phyloP scores from a whole-genome alignment of 2,797 vertebrate genomes.

The Xerus rutilus region DNA sequence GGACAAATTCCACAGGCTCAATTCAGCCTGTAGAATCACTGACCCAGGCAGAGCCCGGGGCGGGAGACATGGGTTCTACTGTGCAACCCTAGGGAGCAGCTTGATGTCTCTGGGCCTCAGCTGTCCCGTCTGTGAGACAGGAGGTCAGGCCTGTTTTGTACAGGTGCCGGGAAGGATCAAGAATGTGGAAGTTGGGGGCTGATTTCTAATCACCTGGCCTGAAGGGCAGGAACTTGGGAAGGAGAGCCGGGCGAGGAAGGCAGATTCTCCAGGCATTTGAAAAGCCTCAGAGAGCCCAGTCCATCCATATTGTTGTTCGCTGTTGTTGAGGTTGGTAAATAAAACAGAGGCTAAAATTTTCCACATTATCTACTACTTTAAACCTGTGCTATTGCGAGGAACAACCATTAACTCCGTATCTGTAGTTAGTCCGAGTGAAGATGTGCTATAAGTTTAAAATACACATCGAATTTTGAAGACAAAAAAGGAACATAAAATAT shows the following conservation, averaged over 20 bases:
- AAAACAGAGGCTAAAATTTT: too few species aligned
- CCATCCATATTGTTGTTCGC: accelerated
- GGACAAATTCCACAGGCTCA: not conserved
- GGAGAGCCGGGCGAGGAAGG: too few species aligned
- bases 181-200: not conserved
- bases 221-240: not conserved
- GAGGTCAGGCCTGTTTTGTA: accelerated
- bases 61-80: not conserved
- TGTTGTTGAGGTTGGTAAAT: not conserved
- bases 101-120: not conserved
- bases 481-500: not conserved
- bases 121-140: not conserved
- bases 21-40: not conserved
- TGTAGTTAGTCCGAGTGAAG: accelerated
- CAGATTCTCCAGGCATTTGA: not conserved
- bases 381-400: accelerated
- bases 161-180: not conserved
- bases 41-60: not conserved
- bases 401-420: accelerated
- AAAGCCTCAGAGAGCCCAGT: not conserved
- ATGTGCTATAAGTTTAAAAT: not conserved
- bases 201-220: not conserved
- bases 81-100: not conserved
- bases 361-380: not conserved
- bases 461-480: too few species aligned